Evolutionary conservation across 2,113 vertebrate species (phyloP).

Genomic region (Vulpes vulpes): DNA sequence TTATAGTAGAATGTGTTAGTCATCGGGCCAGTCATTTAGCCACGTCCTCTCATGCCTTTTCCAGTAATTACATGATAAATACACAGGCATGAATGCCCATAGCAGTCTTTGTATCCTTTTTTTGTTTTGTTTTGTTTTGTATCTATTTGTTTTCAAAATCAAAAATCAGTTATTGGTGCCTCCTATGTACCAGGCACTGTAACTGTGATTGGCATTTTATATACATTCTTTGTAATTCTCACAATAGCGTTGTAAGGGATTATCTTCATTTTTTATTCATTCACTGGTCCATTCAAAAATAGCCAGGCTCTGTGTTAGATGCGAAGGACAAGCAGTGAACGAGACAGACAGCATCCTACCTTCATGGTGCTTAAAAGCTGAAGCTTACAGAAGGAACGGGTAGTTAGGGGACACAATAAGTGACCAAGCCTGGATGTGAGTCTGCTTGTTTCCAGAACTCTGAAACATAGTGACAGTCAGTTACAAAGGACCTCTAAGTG

Average conservation of each 20-base stretch:
- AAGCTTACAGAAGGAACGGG: neutral
- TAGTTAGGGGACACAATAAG: neutral
- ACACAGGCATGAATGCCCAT: neutral
- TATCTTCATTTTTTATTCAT: neutral
- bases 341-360: neutral
- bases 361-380: neutral
- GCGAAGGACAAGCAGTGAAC: neutral
- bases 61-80: neutral
- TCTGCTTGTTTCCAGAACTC: neutral
- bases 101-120: neutral
- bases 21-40: neutral
- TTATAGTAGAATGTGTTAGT: neutral
- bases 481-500: neutral
- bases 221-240: neutral
- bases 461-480: neutral
- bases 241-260: neutral
- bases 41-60: neutral
- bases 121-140: neutral
- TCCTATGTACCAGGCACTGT: neutral
- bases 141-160: neutral
- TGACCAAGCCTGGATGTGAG: neutral
- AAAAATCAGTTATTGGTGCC: neutral
- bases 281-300: neutral
- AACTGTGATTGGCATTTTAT: neutral
- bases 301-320: neutral